Evolutionary conservation across 2,113 vertebrate genomes (phyloP), one percentile per base, ranked within the genome.

Genomic region (Ellobius talpinus): DNA sequence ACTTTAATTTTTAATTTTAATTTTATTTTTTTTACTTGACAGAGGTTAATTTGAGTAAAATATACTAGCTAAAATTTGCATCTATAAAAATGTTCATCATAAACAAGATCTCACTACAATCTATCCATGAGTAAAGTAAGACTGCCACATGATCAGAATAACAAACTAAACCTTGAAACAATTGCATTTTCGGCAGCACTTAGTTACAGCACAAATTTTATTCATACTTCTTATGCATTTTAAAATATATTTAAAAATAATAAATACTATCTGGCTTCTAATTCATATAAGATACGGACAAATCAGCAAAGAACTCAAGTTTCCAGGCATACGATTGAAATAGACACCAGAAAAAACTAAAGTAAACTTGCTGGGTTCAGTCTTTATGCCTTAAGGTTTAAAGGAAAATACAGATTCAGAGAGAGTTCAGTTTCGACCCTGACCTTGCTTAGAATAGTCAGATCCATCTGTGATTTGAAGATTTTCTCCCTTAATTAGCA

Each of bases 401-500:
- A 92, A 88, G 36, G 29, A 94, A 89, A 77, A 95, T 78, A 68
- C 7, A 91, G 55, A 81, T 85, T 89, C 50, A 94, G 19, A 90
- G 47, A 91, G 93, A 65, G 23, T 89, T 96, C 85, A 84, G 1
- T 72, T 52, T 65, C 74, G 72, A 94, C 58, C 84, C 58, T 93
- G 52, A 94, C 61, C 96, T 79, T 84, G 61, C 55, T 85, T 45
- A 81, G 26, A 9, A 52, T 1, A 33, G 39, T 91, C 82, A 91
- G 36, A 89, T 36, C 11, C 2, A 21, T 89, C 50, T 81, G 87
- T 29, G 66, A 68, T 94, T 93, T 92, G 91, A 24, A 91, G 65
- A 13, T 9, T 70, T n/a, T 66, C 87, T 31, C 76, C 77, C 3
- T 61, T 95, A 96, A 97, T 95, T 98, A 97, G 89, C 77, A 97